Percentiles rank a stretch among this genome's conserved stretches.
These are phyloP conservation scores for Vesta saturnalis DNA, from an alignment of 2,888 invertebrate genomes.

Conservation along the genomic window DNA sequence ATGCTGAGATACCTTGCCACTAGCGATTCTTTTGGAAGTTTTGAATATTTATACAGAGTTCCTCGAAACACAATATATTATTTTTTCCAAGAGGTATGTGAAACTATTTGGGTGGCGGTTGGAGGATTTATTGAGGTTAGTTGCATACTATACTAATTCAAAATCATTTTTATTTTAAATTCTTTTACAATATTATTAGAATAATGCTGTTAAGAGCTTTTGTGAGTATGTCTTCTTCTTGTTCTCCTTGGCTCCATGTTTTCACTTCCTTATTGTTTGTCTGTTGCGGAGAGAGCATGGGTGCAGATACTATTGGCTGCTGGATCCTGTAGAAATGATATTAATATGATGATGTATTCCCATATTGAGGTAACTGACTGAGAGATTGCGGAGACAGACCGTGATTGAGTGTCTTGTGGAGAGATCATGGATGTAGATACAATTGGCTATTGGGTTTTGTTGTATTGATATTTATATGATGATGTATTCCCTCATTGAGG, in stretches of 20 bases:
- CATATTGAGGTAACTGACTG: no score
- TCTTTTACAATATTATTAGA: background rate
- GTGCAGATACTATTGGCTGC: no score
- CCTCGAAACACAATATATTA: background rate
- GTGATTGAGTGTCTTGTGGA: no score
- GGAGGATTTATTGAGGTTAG: background rate
- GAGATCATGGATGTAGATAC: no score
- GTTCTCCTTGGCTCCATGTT: background rate
- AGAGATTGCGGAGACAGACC: no score
- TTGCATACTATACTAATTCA: background rate
- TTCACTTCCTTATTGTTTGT: background rate
- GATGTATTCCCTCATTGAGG: no score
- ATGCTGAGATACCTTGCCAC: background rate
- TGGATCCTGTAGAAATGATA: no score
- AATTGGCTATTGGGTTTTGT: no score
- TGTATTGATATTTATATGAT: no score
- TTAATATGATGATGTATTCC: no score
- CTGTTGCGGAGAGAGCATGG: no score
- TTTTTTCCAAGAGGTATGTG: background rate
- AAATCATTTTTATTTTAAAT: background rate
- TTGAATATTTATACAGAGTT: background rate
- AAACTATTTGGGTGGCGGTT: background rate
- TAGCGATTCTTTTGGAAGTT: background rate
- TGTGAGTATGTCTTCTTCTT: background rate
- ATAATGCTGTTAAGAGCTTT: background rate